A percentile compares a stretch with the other conserved stretches of the same genome.
Evolutionary conservation across 2,113 vertebrate species (phyloP).

Genomic region (Halichoeres trimaculatus): DNA sequence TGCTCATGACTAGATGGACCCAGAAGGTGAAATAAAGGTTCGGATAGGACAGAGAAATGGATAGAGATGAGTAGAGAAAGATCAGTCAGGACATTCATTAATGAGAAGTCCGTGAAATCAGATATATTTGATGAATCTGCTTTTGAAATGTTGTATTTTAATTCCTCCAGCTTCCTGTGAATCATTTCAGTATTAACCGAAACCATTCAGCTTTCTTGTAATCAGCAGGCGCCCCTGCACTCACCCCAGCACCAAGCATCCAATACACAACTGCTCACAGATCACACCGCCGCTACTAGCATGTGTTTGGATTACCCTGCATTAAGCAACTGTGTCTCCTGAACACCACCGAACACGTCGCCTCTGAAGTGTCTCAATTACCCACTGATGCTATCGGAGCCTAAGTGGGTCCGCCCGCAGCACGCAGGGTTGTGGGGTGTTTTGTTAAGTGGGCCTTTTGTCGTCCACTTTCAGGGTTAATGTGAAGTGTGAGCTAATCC

Average conservation of each 20-base stretch:
- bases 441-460: constrained; percentile 75
- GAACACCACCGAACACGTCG: constrained; percentile 60
- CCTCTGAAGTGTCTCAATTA: constrained; percentile 76
- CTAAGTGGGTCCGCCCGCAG: constrained; percentile 58
- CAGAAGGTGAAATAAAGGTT: too few species aligned
- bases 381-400: constrained; percentile 63
- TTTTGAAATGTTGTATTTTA: not conserved
- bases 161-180: not conserved
- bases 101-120: too few species aligned
- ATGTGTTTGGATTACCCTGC: constrained; percentile 41
- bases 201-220: not conserved
- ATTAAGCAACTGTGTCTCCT: constrained; percentile 47
- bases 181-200: constrained; percentile 8
- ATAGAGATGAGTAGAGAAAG: too few species aligned
- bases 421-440: constrained; percentile 53
- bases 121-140: too few species aligned
- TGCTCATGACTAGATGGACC: too few species aligned
- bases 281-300: not conserved
- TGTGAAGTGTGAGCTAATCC: constrained; percentile 80
- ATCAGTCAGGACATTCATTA: too few species aligned
- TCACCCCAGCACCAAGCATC: constrained; percentile 9
- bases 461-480: constrained; percentile 74
- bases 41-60: too few species aligned
- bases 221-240: constrained; percentile 14
- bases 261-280: constrained; percentile 10